Evolutionary conservation across 2,797 vertebrate genomes (phyloP).

Genomic region (Atherinosoma microstoma): DNA sequence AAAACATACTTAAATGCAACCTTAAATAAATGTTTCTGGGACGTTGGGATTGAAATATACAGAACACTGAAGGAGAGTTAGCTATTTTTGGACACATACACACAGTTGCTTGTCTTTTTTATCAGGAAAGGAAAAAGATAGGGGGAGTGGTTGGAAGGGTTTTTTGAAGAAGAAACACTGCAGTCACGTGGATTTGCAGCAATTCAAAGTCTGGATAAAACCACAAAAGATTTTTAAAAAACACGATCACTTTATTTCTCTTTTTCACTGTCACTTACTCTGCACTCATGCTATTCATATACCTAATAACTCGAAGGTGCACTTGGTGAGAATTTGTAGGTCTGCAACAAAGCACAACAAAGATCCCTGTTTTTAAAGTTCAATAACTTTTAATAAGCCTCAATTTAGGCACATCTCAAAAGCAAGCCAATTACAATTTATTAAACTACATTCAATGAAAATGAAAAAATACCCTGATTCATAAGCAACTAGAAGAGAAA

Average conservation of each 20-base stretch:
- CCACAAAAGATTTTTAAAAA: conserved; percentile 4
- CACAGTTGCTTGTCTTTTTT: not conserved
- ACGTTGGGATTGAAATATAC: conserved; percentile 17
- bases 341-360: conserved; percentile 18
- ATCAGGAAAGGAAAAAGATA: conserved; percentile 18
- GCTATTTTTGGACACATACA: conserved; percentile 30
- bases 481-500: not conserved
- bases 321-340: conserved; percentile 13
- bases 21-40: conserved; percentile 4
- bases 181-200: conserved; percentile 23
- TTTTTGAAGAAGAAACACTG: conserved; percentile 12
- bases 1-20: not conserved
- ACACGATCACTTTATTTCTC: conserved; percentile 14
- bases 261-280: conserved; percentile 21
- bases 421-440: not conserved
- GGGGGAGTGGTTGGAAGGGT: conserved; percentile 15
- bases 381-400: not conserved
- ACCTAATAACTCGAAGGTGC: conserved; percentile 34
- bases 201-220: conserved; percentile 35
- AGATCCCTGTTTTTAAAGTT: not conserved
- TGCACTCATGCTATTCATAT: conserved; percentile 48
- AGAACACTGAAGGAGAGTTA: conserved; percentile 1
- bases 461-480: not conserved
- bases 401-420: not conserved
- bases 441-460: not conserved